Percentiles rank a stretch among this genome's conserved stretches.
Evolutionary conservation across 2,797 vertebrate genomes (phyloP).

Genomic region (Mus spretus): DNA sequence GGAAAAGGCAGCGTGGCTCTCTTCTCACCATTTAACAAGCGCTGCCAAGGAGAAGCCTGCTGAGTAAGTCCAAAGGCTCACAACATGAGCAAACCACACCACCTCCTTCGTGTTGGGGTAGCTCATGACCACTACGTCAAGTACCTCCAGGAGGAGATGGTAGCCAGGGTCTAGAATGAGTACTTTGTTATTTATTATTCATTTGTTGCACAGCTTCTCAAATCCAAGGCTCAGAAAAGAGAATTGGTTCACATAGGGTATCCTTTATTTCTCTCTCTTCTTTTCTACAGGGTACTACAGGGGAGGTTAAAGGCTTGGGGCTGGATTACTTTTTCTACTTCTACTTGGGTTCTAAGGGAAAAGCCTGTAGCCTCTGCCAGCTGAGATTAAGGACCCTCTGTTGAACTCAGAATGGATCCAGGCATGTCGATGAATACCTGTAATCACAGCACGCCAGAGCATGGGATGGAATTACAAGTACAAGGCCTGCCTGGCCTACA

Average conservation of each 20-base stretch:
- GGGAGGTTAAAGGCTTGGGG: background rate
- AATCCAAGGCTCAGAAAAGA: background rate
- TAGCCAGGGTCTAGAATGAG: background rate
- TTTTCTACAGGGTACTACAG: background rate
- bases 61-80: background rate
- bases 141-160: background rate
- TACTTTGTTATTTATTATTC: background rate
- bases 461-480: background rate
- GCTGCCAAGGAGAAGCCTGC: background rate
- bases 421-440: background rate
- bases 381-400: background rate
- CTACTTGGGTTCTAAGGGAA: background rate
- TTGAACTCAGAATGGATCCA: background rate
- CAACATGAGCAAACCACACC: background rate
- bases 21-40: background rate
- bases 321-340: background rate
- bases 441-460: background rate
- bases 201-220: background rate
- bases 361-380: background rate
- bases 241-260: background rate
- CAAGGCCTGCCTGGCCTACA: background rate
- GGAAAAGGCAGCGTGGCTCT: background rate
- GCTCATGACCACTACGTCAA: background rate
- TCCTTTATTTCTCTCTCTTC: background rate
- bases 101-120: background rate